Conservation (phyloP, 2,113 vertebrate species). For the Ceyx cyanopectus region DNA sequence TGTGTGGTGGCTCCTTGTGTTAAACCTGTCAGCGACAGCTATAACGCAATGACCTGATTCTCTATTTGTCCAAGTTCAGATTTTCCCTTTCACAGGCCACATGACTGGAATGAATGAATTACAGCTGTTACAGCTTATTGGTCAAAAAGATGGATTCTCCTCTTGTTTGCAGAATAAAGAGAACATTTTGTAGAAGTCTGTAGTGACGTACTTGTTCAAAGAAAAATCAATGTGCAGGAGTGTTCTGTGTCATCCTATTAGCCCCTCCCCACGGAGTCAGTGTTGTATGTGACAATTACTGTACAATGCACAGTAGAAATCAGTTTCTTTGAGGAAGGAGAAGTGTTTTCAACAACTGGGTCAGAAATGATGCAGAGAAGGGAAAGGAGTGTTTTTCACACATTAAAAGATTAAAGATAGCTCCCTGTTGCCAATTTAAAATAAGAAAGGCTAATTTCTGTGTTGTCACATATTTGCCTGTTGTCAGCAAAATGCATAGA, state of each 20-base stretch:
- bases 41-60: not conserved
- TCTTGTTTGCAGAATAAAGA: not conserved
- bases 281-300: not conserved
- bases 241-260: not conserved
- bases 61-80: not conserved
- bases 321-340: not conserved
- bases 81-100: not conserved
- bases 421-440: not conserved
- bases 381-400: not conserved
- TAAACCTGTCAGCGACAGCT: not conserved
- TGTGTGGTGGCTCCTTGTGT: not conserved
- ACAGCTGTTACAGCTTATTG: not conserved
- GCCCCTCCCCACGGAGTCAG: not conserved
- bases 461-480: not conserved
- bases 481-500: not conserved
- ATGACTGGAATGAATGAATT: not conserved
- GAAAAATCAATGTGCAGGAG: not conserved
- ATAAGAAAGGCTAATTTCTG: not conserved
- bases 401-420: not conserved
- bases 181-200: not conserved
- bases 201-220: not conserved
- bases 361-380: not conserved
- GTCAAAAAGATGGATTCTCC: not conserved
- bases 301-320: not conserved
- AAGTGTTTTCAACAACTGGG: not conserved